Evolutionary conservation across 2,113 vertebrate species (phyloP).

Genomic region (Scytalopus superciliaris): DNA sequence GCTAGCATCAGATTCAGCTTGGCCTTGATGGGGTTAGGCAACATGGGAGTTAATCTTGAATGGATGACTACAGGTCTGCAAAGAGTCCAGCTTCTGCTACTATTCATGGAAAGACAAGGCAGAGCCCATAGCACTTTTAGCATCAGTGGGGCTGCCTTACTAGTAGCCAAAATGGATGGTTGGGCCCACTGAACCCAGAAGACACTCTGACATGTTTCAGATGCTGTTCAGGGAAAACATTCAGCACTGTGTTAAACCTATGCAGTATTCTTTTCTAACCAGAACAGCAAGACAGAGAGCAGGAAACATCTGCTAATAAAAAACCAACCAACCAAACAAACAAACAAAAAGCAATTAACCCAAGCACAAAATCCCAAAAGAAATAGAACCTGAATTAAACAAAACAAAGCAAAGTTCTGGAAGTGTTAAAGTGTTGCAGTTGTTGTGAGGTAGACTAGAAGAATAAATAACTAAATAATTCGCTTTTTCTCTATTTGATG

Average conservation of each 20-base stretch:
- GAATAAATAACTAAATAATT: neutral
- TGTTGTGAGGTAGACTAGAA: neutral
- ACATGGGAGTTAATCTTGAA: neutral
- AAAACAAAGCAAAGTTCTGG: neutral
- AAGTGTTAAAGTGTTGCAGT: neutral
- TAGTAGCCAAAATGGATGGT: neutral
- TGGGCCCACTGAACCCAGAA: neutral
- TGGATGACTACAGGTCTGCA: neutral
- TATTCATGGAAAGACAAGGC: neutral
- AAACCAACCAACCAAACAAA: neutral
- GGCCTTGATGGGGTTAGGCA: neutral
- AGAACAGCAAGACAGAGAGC: neutral
- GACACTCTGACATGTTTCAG: neutral
- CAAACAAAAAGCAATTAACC: neutral
- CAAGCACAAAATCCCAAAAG: too few relatives aligned
- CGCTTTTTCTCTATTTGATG: neutral
- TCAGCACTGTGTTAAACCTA: neutral
- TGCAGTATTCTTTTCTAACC: neutral
- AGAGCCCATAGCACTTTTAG: neutral
- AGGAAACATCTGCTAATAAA: neutral
- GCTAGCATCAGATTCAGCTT: neutral
- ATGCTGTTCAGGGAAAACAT: neutral
- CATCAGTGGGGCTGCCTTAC: neutral
- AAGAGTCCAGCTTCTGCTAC: neutral
- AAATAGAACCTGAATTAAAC: neutral